Evolutionary conservation across 2,888 invertebrate genomes (phyloP), one percentile per base, ranked within the genome.

Genomic region (Cancer borealis): DNA sequence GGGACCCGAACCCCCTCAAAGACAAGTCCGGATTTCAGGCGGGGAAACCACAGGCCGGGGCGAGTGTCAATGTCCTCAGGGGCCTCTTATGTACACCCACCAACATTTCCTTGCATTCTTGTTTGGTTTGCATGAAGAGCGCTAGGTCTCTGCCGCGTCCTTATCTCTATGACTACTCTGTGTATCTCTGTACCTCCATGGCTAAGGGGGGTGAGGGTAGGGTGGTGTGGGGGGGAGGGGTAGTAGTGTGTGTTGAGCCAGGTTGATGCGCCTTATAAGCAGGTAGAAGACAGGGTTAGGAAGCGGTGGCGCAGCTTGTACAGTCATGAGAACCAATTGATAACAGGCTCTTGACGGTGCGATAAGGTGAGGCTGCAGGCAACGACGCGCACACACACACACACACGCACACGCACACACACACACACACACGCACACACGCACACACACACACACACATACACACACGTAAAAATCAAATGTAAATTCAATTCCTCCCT

Each of bases 351-450:
- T 17, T 46, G 5, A 45, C 12, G 54, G 88, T 3, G 88, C 10
- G 46, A 88, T 88, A 88, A 39, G 39, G 88, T 45, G 88, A 17
- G 88, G 12, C 21, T 46, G 46, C 46, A 88, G 73, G 73, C 26
- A n/a, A 17, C 12, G 39, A 54, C 1, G 3, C 54, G 3, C 54
- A 66, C 14, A 66, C 66, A 66, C 66, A 66, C 66, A 66, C 66
- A 66, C 66, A 66, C 66, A 66, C 66, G n/a, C 66, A 66, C 66
- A 66, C 66, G n/a, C 66, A 66, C n/a, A n/a, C 46, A 88, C 88
- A 88, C 88, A 88, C 88, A 88, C 79, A 79, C 79, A 79, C 79
- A 79, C 79, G 30, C 79, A 79, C 79, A 79, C 79, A 79, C 79
- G 30, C 79, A 79, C 79, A 79, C 79, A 79, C 79, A 79, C 79